Percentiles rank a stretch among this genome's conserved stretches.
phyloP scores from a whole-genome alignment of 2,888 invertebrate species.

The Pseudolycoriella hygida region DNA sequence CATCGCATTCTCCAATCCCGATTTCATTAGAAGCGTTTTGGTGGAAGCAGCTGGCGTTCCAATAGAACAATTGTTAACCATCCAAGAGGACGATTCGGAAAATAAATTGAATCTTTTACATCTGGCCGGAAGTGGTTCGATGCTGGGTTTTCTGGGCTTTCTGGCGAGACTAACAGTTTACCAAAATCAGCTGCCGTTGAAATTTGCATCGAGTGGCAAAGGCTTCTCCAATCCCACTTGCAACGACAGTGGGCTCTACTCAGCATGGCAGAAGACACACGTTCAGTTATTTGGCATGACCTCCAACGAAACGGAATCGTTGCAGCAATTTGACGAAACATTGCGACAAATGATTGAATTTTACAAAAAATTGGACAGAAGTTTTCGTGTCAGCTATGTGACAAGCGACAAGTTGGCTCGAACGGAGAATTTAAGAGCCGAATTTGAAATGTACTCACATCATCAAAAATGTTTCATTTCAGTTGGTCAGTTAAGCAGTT shows the following conservation, averaged over 20 bases:
- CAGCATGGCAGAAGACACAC: conserved; percentile 49
- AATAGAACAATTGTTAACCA: conserved; percentile 30
- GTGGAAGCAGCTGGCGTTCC: conserved; percentile 44
- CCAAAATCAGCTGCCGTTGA: conserved; percentile 44
- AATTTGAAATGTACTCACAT: conserved; percentile 58
- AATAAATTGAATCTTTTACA: conserved; percentile 24
- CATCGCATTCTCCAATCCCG: conserved; percentile 52
- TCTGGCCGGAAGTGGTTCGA: conserved; percentile 56
- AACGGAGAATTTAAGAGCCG: conserved; percentile 49
- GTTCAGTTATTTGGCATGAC: conserved; percentile 46
- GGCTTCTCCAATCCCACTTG: conserved; percentile 32
- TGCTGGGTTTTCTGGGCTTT: conserved; percentile 55
- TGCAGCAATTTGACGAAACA: conserved; percentile 36
- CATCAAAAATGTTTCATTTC: conserved; percentile 43
- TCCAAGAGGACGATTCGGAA: neutral
- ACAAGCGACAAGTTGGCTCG: conserved; percentile 41
- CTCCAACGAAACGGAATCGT: conserved; percentile 30
- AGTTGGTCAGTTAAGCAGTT: conserved; percentile 54
- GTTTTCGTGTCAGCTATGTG: conserved; percentile 44
- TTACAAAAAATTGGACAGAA: conserved; percentile 47
- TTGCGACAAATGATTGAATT: conserved; percentile 33
- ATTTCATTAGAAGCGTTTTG: conserved; percentile 57
- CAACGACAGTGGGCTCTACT: conserved; percentile 37
- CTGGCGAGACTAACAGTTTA: conserved; percentile 48
- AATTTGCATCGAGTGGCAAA: conserved; percentile 50